Percentiles rank a stretch among this genome's conserved stretches.
Conservation (phyloP, 1,140 invertebrate species). For the Thaumetopoea pityocampa region DNA sequence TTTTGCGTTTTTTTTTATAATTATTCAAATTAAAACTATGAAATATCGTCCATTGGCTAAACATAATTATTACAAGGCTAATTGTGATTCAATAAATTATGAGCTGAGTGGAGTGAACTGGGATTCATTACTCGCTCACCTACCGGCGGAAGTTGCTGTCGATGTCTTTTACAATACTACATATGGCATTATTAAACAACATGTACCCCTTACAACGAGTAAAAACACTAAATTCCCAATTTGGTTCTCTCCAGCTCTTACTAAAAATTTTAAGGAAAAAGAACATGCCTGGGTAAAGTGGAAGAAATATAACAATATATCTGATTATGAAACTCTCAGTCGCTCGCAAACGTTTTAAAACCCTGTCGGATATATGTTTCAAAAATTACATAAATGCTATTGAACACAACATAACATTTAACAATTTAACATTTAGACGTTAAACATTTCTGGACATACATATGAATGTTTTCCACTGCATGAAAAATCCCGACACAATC, state of each 20-base stretch:
- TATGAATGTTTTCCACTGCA: too few species aligned
- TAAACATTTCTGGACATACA: too few species aligned
- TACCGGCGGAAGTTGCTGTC: not conserved
- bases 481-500: too few species aligned
- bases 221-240: not conserved
- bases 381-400: too few species aligned
- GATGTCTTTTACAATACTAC: not conserved
- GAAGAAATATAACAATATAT: conserved; percentile 18
- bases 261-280: conserved; percentile 18
- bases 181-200: too few species aligned
- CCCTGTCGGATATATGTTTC: too few species aligned
- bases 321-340: conserved; percentile 15
- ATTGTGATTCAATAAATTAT: not conserved
- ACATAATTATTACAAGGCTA: not conserved
- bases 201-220: too few species aligned
- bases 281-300: conserved; percentile 19
- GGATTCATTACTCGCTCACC: not conserved
- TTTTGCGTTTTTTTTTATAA: not conserved
- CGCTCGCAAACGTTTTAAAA: conserved; percentile 12
- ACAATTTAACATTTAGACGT: too few species aligned
- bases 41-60: not conserved
- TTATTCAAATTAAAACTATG: not conserved
- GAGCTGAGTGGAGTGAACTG: not conserved
- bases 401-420: too few species aligned
- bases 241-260: conserved; percentile 4